Conservation (phyloP, 1,140 invertebrate genomes). For the Sinella curviseta region DNA sequence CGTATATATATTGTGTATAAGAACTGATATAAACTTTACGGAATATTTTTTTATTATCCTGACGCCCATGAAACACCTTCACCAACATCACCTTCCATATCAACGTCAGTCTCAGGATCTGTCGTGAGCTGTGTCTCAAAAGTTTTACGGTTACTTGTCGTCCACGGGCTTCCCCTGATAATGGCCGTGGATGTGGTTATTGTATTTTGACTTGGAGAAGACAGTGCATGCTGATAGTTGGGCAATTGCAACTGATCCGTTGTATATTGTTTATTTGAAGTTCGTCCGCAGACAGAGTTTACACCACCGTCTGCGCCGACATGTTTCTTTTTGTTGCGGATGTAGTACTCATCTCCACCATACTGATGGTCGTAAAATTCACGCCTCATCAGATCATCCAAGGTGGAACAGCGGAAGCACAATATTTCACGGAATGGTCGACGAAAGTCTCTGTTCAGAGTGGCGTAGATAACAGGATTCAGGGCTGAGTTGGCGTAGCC, state of each 20-base stretch:
- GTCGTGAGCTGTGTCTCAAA: slow-evolving; percentile 25
- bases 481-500: slow-evolving; percentile 76
- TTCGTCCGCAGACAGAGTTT: slow-evolving; percentile 2
- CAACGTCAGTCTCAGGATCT: slow-evolving; percentile 40
- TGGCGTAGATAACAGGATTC: slow-evolving; percentile 93
- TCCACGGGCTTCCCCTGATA: slow-evolving; percentile 17
- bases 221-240: slow-evolving; percentile 1
- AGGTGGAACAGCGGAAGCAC: slow-evolving; percentile 80
- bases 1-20: too few species aligned
- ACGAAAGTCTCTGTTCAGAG: slow-evolving; percentile 86
- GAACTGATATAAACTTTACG: too few species aligned
- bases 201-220: slow-evolving; percentile 22
- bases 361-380: slow-evolving; percentile 90
- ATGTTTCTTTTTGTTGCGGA: slow-evolving; percentile 35
- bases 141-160: slow-evolving; percentile 8
- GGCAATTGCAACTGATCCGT: background rate
- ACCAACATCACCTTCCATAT: slow-evolving; percentile 32
- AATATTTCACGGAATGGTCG: slow-evolving; percentile 89
- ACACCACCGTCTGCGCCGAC: slow-evolving; percentile 1
- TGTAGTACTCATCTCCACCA: slow-evolving; percentile 58
- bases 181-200: slow-evolving; percentile 10
- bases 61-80: slow-evolving; percentile 16
- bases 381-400: slow-evolving; percentile 88
- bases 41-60: background rate
- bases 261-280: background rate